Base-by-base conservation (phyloP, 1,140 invertebrate species). In the Pollicipes pollicipes region DNA sequence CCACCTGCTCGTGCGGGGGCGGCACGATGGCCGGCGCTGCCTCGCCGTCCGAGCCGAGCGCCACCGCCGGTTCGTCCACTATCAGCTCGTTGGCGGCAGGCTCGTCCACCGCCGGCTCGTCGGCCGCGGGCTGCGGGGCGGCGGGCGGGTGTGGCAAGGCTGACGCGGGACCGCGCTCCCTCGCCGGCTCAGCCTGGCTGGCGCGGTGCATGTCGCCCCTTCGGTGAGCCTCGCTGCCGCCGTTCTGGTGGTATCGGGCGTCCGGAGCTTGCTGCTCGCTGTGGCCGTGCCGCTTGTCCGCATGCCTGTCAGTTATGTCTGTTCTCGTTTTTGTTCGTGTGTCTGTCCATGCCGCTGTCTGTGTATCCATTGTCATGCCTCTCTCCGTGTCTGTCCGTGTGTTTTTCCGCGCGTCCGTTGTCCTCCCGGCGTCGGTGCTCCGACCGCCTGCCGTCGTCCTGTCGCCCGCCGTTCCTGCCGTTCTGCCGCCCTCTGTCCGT, bases 1-100 rank as follows among this genome's bases (percentile, higher is more conserved):
- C 70, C 37, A 72, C 69, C 32, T 73, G 30, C 24, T 70, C 30
- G 67, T 73, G 69, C 2, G 73, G 73, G 24, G 73, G 73, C 26
- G 73, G 73, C 0, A 28, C 29, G 13, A n/a, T 30, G 13, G 6
- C 31, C 32, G 13, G 6, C 6, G 13, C 30, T 3, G 66, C 73
- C 10, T 58, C 45, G 13, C 24, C 45, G 17, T 10, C 45, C 6
- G 6, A 10, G 21, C 13, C 13, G 45, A 58, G 45, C 13, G 45
- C 45, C 2, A 21, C 24, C 13, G 13, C 45, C 13, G 45, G 10
- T 21, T 58, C 45, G 2, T 10, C 8, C 2, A 21, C 45, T 21
- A 21, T 13, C 45, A 58, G 8, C 45, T 10, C 45, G 13, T 10
- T 21, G 13, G 45, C 45, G 2, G 24, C 6, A 10, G 45, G 24